Conservation (phyloP, 1,140 invertebrate species). For the Megalopta genalis region DNA sequence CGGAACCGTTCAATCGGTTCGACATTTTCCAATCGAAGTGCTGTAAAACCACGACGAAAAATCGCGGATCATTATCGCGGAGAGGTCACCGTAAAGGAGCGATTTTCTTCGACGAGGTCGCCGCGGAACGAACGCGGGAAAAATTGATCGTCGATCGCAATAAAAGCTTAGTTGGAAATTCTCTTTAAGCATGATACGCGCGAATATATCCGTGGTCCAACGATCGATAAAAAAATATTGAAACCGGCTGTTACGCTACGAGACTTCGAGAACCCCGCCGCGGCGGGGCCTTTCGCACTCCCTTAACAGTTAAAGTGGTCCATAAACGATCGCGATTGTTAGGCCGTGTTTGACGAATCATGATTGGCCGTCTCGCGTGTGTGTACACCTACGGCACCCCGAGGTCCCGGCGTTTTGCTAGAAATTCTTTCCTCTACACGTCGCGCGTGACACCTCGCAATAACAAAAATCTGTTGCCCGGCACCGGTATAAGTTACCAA, state of each 20-base stretch:
- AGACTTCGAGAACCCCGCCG: neutral
- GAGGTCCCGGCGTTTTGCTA: neutral
- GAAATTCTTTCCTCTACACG: neutral
- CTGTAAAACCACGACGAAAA: too few relatives aligned
- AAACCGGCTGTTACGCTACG: neutral
- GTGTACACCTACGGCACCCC: neutral
- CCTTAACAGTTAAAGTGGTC: neutral
- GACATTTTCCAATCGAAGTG: too few relatives aligned
- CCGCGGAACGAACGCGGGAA: too few relatives aligned
- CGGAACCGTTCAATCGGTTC: too few relatives aligned
- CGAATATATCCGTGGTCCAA: neutral
- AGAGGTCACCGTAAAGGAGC: too few relatives aligned
- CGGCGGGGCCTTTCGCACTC: neutral
- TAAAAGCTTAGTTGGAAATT: too few relatives aligned
- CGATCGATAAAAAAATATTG: neutral
- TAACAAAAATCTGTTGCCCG: neutral
- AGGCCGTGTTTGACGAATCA: neutral
- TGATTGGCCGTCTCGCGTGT: neutral
- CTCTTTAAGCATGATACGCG: too few relatives aligned
- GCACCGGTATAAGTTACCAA: conserved; percentile 1
- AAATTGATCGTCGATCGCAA: too few relatives aligned
- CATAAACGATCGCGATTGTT: neutral
- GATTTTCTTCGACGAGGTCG: too few relatives aligned
- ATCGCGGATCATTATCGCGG: too few relatives aligned
- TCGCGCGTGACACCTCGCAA: neutral